These are phyloP conservation scores for Phocoena sinus DNA, from an alignment of 2,113 vertebrate genomes.

Conservation along the genomic window DNA sequence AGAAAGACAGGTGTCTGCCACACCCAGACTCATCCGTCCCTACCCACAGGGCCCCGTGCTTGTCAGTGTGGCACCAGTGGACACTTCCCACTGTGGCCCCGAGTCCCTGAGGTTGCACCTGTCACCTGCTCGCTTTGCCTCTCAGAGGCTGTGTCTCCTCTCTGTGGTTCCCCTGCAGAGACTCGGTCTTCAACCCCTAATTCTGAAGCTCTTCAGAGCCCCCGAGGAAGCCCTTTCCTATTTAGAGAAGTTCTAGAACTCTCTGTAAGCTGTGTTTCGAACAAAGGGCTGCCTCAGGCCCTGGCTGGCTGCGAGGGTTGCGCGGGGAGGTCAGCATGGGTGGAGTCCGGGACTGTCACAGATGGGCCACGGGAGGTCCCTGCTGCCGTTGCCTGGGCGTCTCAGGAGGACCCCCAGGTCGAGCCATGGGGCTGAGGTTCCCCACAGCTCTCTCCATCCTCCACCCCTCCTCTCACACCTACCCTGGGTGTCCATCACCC, in stretches of 20 bases:
- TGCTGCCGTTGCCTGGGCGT: background rate
- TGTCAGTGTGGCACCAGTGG: background rate
- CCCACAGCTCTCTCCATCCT: rapidly evolving
- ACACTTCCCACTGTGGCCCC: background rate
- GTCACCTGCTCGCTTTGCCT: background rate
- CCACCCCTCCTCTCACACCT: background rate
- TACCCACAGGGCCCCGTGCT: background rate
- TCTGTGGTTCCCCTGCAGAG: background rate
- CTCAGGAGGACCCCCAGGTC: background rate
- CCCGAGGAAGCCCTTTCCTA: background rate
- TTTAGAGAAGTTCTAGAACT: background rate
- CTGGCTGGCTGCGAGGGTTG: background rate
- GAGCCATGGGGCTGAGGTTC: background rate
- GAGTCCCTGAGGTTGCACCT: background rate
- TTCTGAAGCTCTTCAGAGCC: background rate
- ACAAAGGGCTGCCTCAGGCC: background rate
- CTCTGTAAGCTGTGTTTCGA: background rate
- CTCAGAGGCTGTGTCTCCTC: background rate
- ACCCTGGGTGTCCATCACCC: background rate
- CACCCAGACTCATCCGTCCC: background rate
- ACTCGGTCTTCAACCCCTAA: background rate
- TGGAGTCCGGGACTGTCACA: background rate
- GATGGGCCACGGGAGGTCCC: background rate
- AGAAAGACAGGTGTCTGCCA: background rate
- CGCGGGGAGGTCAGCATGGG: background rate